These are phyloP conservation scores for Oreochromis mossambicus DNA, from an alignment of 2,797 vertebrate genomes.

Conservation along the genomic window DNA sequence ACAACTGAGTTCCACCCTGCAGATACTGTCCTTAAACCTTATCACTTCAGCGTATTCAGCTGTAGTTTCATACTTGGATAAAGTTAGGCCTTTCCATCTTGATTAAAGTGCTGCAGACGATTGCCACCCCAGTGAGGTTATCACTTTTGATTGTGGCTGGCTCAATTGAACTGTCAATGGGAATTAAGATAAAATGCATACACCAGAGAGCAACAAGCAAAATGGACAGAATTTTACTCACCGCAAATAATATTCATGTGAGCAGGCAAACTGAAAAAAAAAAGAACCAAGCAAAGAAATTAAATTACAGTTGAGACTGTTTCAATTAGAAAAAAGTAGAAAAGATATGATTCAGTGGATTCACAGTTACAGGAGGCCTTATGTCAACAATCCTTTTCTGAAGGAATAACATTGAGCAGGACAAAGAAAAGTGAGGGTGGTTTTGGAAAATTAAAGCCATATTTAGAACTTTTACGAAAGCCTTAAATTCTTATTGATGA, in stretches of 20 bases:
- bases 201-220: not conserved
- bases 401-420: not conserved
- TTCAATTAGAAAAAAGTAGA: not conserved
- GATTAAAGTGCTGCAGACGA: not conserved
- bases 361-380: not conserved
- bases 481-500: not conserved
- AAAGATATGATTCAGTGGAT: not conserved
- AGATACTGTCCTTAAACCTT: not conserved
- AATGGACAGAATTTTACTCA: not conserved
- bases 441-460: not conserved
- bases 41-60: not conserved
- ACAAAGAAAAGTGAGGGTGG: not conserved
- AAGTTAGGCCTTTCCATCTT: not conserved
- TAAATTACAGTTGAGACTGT: not conserved
- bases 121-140: not conserved
- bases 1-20: not conserved
- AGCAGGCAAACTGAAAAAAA: not conserved
- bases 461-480: not conserved
- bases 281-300: not conserved
- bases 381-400: not conserved
- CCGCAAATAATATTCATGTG: not conserved
- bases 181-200: not conserved
- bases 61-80: not conserved
- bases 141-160: not conserved
- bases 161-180: not conserved